These are phyloP conservation scores for Gila orcuttii DNA, from an alignment of 2,113 vertebrate species.

Conservation along the genomic window DNA sequence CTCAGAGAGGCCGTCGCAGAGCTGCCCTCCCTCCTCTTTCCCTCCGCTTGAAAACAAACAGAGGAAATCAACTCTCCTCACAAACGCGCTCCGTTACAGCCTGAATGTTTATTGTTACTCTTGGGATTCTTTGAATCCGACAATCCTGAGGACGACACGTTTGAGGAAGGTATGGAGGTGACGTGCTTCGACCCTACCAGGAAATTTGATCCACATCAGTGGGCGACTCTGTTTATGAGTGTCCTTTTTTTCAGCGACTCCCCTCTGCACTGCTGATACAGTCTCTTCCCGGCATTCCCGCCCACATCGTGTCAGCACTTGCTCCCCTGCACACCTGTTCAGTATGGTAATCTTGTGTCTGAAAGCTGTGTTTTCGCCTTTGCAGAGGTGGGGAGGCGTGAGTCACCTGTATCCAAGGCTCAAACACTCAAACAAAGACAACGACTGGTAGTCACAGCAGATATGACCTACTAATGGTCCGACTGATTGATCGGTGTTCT, in stretches of 20 bases:
- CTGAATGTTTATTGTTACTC: conserved; percentile 61
- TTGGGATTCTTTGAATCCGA: conserved; percentile 47
- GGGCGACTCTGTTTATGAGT: conserved; percentile 1
- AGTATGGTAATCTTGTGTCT: conserved; percentile 55
- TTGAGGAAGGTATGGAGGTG: not conserved
- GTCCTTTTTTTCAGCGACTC: conserved; percentile 30
- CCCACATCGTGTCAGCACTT: conserved; percentile 52
- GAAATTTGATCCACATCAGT: conserved; percentile 16
- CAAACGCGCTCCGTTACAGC: conserved; percentile 43
- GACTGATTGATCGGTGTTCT: conserved; percentile 37
- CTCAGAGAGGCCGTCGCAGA: conserved; percentile 39
- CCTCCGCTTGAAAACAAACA: conserved; percentile 72
- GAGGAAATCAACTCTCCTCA: conserved; percentile 72
- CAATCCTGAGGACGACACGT: not conserved
- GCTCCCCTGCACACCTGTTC: conserved; percentile 57
- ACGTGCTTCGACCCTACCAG: not conserved
- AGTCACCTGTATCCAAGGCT: conserved; percentile 56
- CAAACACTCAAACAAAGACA: conserved; percentile 49
- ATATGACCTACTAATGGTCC: conserved; percentile 41
- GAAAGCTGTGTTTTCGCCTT: conserved; percentile 49
- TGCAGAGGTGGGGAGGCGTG: conserved; percentile 47
- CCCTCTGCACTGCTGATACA: conserved; percentile 45
- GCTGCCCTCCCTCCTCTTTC: conserved; percentile 49
- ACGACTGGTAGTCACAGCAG: conserved; percentile 44
- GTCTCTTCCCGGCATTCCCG: conserved; percentile 30